phyloP scores from a whole-genome alignment of 2,797 vertebrate species.

The Gymnoscopelus braueri region DNA sequence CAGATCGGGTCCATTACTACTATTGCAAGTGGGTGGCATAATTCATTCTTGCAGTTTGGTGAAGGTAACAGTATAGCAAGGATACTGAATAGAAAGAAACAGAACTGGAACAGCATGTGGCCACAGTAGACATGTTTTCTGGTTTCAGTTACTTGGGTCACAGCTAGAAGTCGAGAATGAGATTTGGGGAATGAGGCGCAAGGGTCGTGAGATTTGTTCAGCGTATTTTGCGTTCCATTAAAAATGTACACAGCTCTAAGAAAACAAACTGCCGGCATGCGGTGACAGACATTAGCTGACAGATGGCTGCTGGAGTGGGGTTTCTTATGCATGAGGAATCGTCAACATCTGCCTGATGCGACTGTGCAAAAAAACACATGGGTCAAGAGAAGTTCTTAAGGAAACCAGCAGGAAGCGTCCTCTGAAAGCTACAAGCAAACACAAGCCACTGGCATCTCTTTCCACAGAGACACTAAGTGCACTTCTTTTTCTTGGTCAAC shows the following conservation, averaged over 20 bases:
- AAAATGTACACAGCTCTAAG: constrained; percentile 55
- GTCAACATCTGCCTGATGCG: constrained; percentile 69
- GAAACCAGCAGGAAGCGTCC: constrained; percentile 51
- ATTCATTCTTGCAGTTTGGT: constrained; percentile 51
- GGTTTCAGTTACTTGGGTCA: constrained; percentile 67
- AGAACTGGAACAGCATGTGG: constrained; percentile 35
- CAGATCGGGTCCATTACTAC: constrained; percentile 17
- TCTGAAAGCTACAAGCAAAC: constrained; percentile 53
- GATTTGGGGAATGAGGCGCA: constrained; percentile 48
- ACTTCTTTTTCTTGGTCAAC: constrained; percentile 40
- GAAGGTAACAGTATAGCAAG: constrained; percentile 55
- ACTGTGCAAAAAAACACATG: constrained; percentile 40
- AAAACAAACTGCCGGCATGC: constrained; percentile 64
- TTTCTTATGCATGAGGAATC: constrained; percentile 77
- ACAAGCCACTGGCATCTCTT: constrained; percentile 50
- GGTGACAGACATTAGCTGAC: constrained; percentile 68
- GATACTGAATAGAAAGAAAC: constrained; percentile 49
- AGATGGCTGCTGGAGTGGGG: constrained; percentile 76
- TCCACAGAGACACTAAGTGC: constrained; percentile 37
- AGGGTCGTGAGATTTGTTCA: constrained; percentile 51
- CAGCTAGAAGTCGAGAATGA: constrained; percentile 42
- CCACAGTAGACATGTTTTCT: constrained; percentile 57
- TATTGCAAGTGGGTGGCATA: constrained; percentile 58
- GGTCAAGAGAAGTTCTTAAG: constrained; percentile 60
- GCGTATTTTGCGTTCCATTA: constrained; percentile 64